A percentile compares a stretch with the other conserved stretches of the same genome.
These are phyloP conservation scores for Spodoptera littoralis DNA, from an alignment of 2,888 invertebrate genomes.

Conservation along the genomic window DNA sequence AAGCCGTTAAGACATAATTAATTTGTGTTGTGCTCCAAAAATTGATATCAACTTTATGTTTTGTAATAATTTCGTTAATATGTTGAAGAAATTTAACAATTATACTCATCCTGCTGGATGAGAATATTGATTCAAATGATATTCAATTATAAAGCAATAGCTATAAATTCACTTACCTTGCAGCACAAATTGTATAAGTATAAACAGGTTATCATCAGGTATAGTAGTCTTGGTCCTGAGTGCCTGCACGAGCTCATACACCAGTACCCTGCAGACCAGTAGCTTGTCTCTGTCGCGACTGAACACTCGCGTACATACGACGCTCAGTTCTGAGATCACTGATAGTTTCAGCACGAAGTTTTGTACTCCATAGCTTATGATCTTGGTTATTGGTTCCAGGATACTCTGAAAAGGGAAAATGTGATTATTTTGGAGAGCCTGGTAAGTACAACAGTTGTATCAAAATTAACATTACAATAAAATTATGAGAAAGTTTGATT, in stretches of 20 bases:
- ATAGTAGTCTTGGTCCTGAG: slow-evolving; percentile 98
- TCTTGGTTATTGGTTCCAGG: slow-evolving; percentile 98
- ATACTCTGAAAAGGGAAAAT: slow-evolving; percentile 91
- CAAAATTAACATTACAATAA: too few species aligned
- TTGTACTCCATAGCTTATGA: slow-evolving; percentile 97
- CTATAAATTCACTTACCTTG: slow-evolving; percentile 88
- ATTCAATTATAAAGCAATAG: not conserved
- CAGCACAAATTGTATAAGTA: slow-evolving; percentile 95
- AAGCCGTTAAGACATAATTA: too few species aligned
- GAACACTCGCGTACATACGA: slow-evolving; percentile 96
- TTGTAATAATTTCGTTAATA: too few species aligned
- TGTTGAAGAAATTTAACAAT: too few species aligned
- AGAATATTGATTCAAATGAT: too few species aligned
- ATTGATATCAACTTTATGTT: too few species aligned
- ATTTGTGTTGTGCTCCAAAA: too few species aligned
- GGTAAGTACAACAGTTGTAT: too few species aligned
- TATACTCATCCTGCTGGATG: too few species aligned
- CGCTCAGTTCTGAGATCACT: slow-evolving; percentile 95
- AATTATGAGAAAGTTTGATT: too few species aligned
- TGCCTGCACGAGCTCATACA: slow-evolving; percentile 98
- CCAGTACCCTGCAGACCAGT: slow-evolving; percentile 96
- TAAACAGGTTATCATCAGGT: slow-evolving; percentile 97
- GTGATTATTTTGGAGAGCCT: too few species aligned
- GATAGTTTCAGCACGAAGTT: slow-evolving; percentile 94
- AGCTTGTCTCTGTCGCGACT: slow-evolving; percentile 98